Evolutionary conservation across 2,888 invertebrate species (phyloP), one percentile per base, ranked within the genome.

Genomic region (Ormyrus rosae): DNA sequence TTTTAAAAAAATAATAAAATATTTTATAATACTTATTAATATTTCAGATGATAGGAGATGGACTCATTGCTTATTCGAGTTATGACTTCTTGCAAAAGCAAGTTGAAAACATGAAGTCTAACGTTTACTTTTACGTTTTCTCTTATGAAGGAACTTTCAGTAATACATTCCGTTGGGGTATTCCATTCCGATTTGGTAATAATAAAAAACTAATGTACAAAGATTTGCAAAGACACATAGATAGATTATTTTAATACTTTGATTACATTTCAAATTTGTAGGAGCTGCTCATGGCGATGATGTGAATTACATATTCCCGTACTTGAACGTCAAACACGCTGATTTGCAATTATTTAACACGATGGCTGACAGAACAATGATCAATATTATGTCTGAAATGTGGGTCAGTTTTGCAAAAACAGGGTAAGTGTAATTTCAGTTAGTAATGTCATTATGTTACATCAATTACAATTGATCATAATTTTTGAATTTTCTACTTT

Each of bases 351-450:
- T 86, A 6, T 77, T 84, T 10, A 88, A 87, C 74, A 88, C 87
- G 0, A 82, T 80, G 7, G 70, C 34, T 3, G 90, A 90, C 73
- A 61, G 64, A 53, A 83, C 85, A 1, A 87, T 89, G 85, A 86
- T 88, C 7, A 83, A 88, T 63, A 81, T 87, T 6, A 86, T 90
- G 85, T 88, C 86, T 0, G 87, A 89, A 78, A 84, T 89, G 84
- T 90, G 85, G 85, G 56, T 84, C 2, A 87, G 73, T 77, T 90
- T 90, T 45, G 84, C 84, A 0, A 86, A 79, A 81, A 83, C 83
- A 0, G 90, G 90, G 90, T 90, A 85, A 84, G 75, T 68, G 19
- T 80, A 76, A 34, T 10, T 13, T 74, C 5, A 56, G 6, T n/a
- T 19, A 45, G 3, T 10, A 61, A n/a, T 58, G 3, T 58, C 2